Evolutionary conservation across 2,888 invertebrate species (phyloP).

Genomic region (Caenorhabditis macrosperma): DNA sequence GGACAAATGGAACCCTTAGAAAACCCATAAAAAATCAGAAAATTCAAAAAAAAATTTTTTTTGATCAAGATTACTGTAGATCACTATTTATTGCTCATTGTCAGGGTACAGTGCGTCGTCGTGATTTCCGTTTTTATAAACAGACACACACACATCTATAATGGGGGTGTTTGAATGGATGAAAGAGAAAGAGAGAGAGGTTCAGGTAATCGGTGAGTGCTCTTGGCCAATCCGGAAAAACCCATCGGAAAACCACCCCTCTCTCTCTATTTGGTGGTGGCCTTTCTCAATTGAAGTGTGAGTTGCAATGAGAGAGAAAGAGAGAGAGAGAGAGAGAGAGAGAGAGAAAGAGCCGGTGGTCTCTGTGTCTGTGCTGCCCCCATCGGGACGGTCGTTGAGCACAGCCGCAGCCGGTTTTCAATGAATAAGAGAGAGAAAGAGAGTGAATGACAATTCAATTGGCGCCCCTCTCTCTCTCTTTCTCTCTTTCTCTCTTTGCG

Average conservation of each 20-base stretch:
- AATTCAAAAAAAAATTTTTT: too few relatives aligned
- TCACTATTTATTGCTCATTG: too few relatives aligned
- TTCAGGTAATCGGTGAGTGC: slow-evolving; percentile 37
- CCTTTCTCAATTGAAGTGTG: slow-evolving; percentile 40
- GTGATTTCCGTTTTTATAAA: neutral
- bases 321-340: neutral
- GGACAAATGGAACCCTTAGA: too few relatives aligned
- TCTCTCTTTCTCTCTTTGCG: neutral
- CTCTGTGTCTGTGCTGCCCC: neutral
- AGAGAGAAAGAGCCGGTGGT: neutral
- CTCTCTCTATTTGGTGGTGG: slow-evolving; percentile 12
- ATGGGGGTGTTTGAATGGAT: too few relatives aligned
- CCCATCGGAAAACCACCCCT: slow-evolving; percentile 11
- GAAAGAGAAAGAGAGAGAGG: slow-evolving; percentile 21
- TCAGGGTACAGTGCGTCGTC: too few relatives aligned
- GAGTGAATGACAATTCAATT: neutral
- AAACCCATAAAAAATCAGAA: too few relatives aligned
- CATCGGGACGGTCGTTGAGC: too few relatives aligned
- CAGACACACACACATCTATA: too few relatives aligned
- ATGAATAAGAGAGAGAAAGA: neutral
- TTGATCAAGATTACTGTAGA: too few relatives aligned
- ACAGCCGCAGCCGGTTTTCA: too few relatives aligned
- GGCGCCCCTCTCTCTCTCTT: too few relatives aligned
- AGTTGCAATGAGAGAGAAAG: slow-evolving; percentile 26
- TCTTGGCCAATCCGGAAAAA: slow-evolving; percentile 9